These are phyloP conservation scores for Tetheella fluctuosa DNA, from an alignment of 2,888 invertebrate genomes.

Conservation along the genomic window DNA sequence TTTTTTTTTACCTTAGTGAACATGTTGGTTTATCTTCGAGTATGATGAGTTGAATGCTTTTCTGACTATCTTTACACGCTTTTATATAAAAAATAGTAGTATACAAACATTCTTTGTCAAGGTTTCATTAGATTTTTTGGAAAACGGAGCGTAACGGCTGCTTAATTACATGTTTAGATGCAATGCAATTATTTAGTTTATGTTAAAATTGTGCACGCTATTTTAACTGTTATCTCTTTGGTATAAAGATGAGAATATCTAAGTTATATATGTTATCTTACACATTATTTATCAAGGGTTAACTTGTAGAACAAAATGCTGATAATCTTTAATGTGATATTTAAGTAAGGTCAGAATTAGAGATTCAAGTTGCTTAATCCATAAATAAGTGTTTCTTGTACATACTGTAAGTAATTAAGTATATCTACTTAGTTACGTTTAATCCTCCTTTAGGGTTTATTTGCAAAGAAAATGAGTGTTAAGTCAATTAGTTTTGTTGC, in stretches of 20 bases:
- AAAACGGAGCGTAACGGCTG: conserved; percentile 66
- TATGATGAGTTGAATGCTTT: conserved; percentile 57
- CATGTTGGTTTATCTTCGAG: conserved; percentile 51
- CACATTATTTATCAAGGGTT: conserved; percentile 4
- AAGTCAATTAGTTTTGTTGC: no score
- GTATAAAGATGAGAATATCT: conserved; percentile 8
- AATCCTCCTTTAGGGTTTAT: no score
- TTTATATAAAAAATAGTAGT: conserved; percentile 62
- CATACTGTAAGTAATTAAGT: no score
- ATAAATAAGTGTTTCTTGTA: no score
- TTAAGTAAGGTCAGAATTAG: neutral
- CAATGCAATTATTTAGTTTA: conserved; percentile 39
- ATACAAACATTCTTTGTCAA: conserved; percentile 58
- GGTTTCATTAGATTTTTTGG: conserved; percentile 59
- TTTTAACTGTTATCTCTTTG: conserved; percentile 12
- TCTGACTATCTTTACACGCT: conserved; percentile 55
- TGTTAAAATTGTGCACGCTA: conserved; percentile 19
- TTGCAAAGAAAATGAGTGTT: no score
- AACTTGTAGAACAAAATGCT: conserved; percentile 3
- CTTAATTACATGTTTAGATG: conserved; percentile 53
- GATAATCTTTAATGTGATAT: neutral
- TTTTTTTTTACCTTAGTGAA: conserved; percentile 57
- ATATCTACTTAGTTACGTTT: no score
- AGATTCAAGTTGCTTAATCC: neutral
- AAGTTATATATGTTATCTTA: neutral